A percentile compares a stretch with the other conserved stretches of the same genome.
Evolutionary conservation across 2,797 vertebrate species (phyloP).

Genomic region (Bucorvus abyssinicus): DNA sequence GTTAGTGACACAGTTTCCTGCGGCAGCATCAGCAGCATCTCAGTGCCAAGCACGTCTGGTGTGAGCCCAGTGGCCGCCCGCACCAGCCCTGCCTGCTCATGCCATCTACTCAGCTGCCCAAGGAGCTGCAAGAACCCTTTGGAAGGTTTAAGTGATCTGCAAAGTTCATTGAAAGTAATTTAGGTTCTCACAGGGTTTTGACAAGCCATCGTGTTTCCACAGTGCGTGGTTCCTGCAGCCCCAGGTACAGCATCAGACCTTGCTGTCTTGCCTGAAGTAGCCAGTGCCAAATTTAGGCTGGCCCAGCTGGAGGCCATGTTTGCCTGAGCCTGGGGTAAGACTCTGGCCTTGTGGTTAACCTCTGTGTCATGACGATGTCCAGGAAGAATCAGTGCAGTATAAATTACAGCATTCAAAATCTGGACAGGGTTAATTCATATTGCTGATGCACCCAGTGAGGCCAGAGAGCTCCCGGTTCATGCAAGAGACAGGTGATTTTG

Average conservation of each 20-base stretch:
- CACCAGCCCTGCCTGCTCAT: accelerated
- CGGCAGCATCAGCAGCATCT: not conserved
- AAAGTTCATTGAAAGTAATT: not conserved
- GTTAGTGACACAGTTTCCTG: accelerated
- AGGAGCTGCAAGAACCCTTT: not conserved
- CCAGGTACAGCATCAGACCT: accelerated
- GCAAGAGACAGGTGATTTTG: not conserved
- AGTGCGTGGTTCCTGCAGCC: not conserved
- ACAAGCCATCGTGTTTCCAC: not conserved
- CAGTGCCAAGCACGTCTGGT: accelerated
- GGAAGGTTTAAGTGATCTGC: not conserved
- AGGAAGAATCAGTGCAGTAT: not conserved
- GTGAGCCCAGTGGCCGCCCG: accelerated
- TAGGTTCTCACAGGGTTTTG: not conserved
- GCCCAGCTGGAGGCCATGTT: not conserved
- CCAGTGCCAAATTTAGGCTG: not conserved
- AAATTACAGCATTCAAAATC: not conserved
- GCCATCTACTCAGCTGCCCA: not conserved
- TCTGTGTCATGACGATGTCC: not conserved
- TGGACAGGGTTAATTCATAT: not conserved
- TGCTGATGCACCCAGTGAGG: not conserved
- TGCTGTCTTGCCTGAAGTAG: not conserved
- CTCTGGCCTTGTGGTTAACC: not conserved
- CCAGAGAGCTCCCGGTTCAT: not conserved
- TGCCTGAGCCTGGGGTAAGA: not conserved